Evolutionary conservation across 2,888 invertebrate genomes (phyloP), one percentile per base, ranked within the genome.

Genomic region (Antitype chi): DNA sequence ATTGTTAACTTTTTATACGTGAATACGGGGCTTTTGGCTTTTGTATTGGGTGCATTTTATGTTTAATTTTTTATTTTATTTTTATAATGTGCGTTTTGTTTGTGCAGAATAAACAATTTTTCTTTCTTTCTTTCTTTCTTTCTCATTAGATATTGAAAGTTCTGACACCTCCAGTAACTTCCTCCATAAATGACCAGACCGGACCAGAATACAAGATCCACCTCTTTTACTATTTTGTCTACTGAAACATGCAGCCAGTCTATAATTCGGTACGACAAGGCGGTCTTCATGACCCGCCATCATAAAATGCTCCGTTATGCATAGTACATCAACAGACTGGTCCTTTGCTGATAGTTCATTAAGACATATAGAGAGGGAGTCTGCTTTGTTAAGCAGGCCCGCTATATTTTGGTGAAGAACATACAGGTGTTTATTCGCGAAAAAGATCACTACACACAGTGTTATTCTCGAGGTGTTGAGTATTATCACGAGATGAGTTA

Each of bases 221-320:
- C 25, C 64, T 66, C 64, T 47, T 49, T 66, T 49, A 28, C 49
- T 64, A 9, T 64, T 66, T 49, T 17, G 25, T 25, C 64, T 20
- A 9, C 64, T 66, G 64, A 25, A 49, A 20, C 64, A 66, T 66
- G 47, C 47, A 49, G 64, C 49, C 20, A 66, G 5, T 49, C 25
- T 49, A 28, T 66, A 49, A 49, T 66, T 49, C 0, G 20, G 64
- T 49, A 66, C 5, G 1, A 5, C 47, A 25, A 66, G 49, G 64
- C n/a, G 49, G 25, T n/a, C 13, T n/a, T 63, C 63, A 63, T 63
- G 6, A n/a, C n/a, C 63, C 15, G 60, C 23, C 38, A 38, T 38
- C 38, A 52, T 52, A 52, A 52, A 52, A 52, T 52, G 52, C 23
- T 53, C 23, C 23, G 53, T 53, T 53, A 53, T 53, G 23, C 53